Evolutionary conservation across 2,797 vertebrate genomes (phyloP), one percentile per base, ranked within the genome.

Genomic region (Salarias fasciatus): DNA sequence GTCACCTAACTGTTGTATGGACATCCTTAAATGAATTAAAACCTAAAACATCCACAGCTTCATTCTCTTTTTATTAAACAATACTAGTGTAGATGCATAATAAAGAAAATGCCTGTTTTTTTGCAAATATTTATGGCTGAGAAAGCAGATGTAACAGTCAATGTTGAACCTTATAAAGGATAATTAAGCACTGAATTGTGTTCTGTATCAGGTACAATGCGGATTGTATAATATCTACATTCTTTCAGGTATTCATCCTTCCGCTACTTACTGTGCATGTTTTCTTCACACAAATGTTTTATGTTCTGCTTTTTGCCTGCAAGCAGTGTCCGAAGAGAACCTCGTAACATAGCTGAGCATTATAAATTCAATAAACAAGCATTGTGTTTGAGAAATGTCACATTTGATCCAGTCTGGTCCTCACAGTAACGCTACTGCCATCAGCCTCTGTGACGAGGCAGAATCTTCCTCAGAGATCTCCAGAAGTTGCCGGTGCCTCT

Each of bases 381-480:
- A 28, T 0, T 30, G 7, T 33, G 1, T 10, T 11, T 11, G 1
- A 30, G 15, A 9, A 5, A 48, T 14, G 1, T 35, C 40, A 8
- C 11, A 9, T 3, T 10, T 9, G 38, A 43, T 5, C 12, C 13
- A 42, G 10, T 52, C 2, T 0, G 13, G 24, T 67, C 11, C 14
- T 29, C 35, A 11, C 7, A 44, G 10, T 11, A 56, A 33, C 1
- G 1, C 35, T 11, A 63, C 14, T 36, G 55, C 64, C 35, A 14
- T 3, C 5, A 30, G 40, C 9, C 24, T 53, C 5, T 50, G 2
- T 60, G 15, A 36, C 80, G 7, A 1, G 95, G 95, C 93, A 98
- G 90, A 10, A 88, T 79, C 62, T 93, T 95, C 38, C 9, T 83
- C 30, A 98, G 67, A 14, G 86, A 86, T 37, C 72, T 93, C 95